Percentiles rank a stretch among this genome's conserved stretches.
Evolutionary conservation across 2,797 vertebrate genomes (phyloP).

Genomic region (Chelonia mydas): DNA sequence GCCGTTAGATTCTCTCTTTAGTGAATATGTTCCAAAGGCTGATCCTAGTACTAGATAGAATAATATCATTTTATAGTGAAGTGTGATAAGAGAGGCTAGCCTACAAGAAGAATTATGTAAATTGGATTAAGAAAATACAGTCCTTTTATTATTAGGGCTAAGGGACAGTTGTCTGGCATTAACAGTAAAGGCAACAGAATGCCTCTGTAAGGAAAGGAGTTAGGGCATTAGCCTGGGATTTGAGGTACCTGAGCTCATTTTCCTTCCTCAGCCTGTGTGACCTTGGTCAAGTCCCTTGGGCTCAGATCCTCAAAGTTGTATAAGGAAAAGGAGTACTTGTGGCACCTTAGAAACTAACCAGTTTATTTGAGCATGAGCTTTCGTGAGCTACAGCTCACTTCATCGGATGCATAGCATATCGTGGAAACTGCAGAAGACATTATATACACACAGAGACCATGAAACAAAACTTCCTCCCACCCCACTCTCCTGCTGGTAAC

Average conservation of each 20-base stretch:
- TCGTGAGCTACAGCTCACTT: too few species aligned
- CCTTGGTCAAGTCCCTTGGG: neutral
- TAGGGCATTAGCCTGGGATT: neutral
- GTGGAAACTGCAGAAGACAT: too few species aligned
- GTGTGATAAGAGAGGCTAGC: rapidly evolving
- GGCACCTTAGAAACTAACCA: too few species aligned
- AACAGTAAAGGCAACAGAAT: neutral
- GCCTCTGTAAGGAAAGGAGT: neutral
- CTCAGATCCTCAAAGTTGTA: neutral
- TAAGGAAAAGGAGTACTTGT: too few species aligned
- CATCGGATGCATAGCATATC: too few species aligned
- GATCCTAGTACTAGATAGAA: neutral
- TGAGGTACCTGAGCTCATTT: neutral
- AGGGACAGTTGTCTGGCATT: neutral
- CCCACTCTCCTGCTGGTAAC: too few species aligned
- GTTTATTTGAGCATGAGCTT: too few species aligned
- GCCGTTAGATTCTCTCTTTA: neutral
- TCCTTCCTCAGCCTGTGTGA: neutral
- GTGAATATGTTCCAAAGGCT: neutral
- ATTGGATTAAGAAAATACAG: neutral
- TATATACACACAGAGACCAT: too few species aligned
- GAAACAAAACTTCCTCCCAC: too few species aligned
- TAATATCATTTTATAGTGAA: neutral
- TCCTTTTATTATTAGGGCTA: neutral
- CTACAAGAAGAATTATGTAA: neutral